Percentiles rank a stretch among this genome's conserved stretches.
Conservation (phyloP, 2,797 vertebrate genomes). For the Anniella stebbinsi region DNA sequence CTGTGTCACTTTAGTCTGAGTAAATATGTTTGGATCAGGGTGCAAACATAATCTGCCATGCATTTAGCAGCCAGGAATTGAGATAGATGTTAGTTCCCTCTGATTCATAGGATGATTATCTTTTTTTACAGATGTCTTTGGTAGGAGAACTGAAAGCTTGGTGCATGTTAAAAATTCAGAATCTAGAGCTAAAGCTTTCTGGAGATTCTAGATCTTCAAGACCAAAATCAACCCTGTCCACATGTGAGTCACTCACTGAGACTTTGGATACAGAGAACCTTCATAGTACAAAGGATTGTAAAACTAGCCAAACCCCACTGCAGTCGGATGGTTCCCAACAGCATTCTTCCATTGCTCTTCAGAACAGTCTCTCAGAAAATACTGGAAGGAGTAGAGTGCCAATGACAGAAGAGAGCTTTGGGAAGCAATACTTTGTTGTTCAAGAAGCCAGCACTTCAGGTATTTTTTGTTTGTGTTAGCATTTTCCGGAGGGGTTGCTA, state of each 20-base stretch:
- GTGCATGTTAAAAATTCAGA: constrained; percentile 95
- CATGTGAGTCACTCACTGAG: constrained; percentile 80
- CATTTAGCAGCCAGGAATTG: neutral
- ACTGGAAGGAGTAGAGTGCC: constrained; percentile 56
- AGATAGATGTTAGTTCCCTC: neutral
- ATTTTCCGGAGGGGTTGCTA: accelerated
- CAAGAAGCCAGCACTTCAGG: constrained; percentile 51
- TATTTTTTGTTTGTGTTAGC: constrained; percentile 21
- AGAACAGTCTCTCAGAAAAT: constrained; percentile 59
- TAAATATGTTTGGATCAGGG: neutral
- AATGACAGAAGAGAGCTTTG: constrained; percentile 73
- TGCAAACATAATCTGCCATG: neutral
- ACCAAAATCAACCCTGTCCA: constrained; percentile 81
- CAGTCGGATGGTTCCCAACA: constrained; percentile 69
- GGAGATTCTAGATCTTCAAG: constrained; percentile 82
- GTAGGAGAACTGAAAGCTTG: constrained; percentile 94
- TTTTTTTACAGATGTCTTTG: constrained; percentile 84
- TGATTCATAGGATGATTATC: neutral
- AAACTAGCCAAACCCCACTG: constrained; percentile 47
- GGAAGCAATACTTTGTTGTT: constrained; percentile 66
- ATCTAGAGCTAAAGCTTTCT: constrained; percentile 87
- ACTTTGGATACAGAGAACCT: constrained; percentile 64
- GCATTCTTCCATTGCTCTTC: constrained; percentile 68
- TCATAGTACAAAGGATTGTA: constrained; percentile 59
- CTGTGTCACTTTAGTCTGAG: neutral